Base-by-base conservation (phyloP, 2,888 invertebrate species). In the Leptinotarsa haldemani region DNA sequence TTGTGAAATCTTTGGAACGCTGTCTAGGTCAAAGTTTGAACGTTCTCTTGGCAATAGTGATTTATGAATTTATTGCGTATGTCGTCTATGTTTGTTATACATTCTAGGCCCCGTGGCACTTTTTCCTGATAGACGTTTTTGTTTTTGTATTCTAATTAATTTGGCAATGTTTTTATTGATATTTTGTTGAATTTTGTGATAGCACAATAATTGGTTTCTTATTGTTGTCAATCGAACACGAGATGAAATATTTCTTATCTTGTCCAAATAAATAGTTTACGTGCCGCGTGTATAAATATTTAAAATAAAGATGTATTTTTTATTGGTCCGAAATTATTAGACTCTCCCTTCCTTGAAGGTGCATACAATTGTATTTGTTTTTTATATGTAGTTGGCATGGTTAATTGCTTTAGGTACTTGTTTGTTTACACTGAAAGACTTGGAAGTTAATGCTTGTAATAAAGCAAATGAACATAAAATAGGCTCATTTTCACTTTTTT, bases 11-110 rank as follows among this genome's bases (percentile, higher is more conserved):
- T 70, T 74, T 66, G 52, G 69, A 74, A 69, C 69, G 69, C 20
- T 61, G 72, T 63, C 68, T 72, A 56, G 75, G 75, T 75, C 75
- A 75, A 75, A 73, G 73, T 72, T 75, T 61, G 40, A 61, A 61
- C 40, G 61, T 40, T 30, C 61, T 61, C 30, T 61, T 61, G 61
- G 30, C n/a, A 61, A 61, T 61, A n/a, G n/a, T 61, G 25, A 61
- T 61, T 40, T 58, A 58, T 58, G 5, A 15, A 22, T 58, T 58
- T 16, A 30, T 61, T 61, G 61, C 61, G n/a, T 61, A 40, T 25
- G 61, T 61, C 61, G 9, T 22, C 56, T 56, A 40, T 30, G 25
- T 16, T 22, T 30, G 25, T 56, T 56, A 56, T 56, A 30, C 30
- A 22, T 56, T 56, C 22, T 20, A 13, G 53, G 53, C 12, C 20